Conservation (phyloP, 1,140 invertebrate species). For the Rhynchophorus ferrugineus region DNA sequence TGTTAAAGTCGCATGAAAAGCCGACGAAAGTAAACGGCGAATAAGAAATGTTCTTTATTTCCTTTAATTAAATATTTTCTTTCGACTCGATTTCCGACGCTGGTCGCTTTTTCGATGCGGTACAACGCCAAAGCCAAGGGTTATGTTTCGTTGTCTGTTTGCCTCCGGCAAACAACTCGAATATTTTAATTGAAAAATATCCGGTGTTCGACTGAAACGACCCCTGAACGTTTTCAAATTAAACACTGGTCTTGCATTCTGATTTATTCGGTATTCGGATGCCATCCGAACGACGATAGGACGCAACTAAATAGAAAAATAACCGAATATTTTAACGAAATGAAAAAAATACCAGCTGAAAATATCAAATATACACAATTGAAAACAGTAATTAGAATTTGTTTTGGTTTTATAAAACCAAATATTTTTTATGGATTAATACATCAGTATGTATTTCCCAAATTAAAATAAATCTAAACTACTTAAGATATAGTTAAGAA, state of each 20-base stretch:
- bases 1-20: no score
- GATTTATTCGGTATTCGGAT: not conserved
- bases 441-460: no score
- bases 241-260: slow-evolving; percentile 1
- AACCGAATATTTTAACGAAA: no score
- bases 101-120: not conserved
- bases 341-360: no score
- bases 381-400: no score
- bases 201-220: not conserved
- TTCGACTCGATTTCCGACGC: not conserved
- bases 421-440: no score
- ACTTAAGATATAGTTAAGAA: no score
- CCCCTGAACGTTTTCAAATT: not conserved
- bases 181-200: slow-evolving; percentile 8
- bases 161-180: slow-evolving; percentile 3
- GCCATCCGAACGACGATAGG: not conserved
- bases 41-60: slow-evolving; percentile 7
- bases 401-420: no score
- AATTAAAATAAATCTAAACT: no score
- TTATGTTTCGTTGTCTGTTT: slow-evolving; percentile 5
- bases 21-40: slow-evolving; percentile 1
- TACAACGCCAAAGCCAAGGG: not conserved
- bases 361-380: no score
- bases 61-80: slow-evolving; percentile 8
- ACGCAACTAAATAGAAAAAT: not conserved